Evolutionary conservation across 2,797 vertebrate genomes (phyloP).

Genomic region (Thunnus albacares): DNA sequence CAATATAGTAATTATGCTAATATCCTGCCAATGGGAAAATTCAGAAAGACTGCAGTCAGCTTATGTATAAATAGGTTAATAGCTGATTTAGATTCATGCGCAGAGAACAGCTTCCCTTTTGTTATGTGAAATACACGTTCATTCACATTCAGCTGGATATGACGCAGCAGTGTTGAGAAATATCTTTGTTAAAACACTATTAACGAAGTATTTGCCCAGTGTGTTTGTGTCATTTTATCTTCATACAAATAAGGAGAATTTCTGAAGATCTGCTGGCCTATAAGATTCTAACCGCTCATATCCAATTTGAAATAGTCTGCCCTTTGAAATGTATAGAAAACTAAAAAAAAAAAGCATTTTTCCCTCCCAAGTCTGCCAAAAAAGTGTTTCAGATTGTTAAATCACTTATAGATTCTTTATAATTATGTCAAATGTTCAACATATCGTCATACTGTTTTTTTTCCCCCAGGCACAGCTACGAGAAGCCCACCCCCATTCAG

Average conservation of each 20-base stretch:
- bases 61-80: not conserved
- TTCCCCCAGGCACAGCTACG: conserved; percentile 90
- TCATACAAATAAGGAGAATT: not conserved
- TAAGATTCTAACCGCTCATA: not conserved
- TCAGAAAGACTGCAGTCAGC: not conserved
- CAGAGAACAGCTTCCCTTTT: not conserved
- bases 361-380: not conserved
- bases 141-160: not conserved
- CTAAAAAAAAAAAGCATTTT: not conserved
- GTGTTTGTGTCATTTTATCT: no score
- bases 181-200: not conserved
- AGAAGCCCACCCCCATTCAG: conserved; percentile 98
- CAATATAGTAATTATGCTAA: not conserved
- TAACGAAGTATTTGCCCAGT: not conserved
- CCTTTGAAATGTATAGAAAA: not conserved
- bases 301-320: not conserved
- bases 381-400: no score
- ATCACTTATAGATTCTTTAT: not conserved
- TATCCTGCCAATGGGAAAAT: not conserved
- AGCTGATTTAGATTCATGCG: not conserved
- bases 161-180: not conserved
- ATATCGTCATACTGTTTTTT: not conserved
- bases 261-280: not conserved
- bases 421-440: no score
- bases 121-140: not conserved